phyloP scores from a whole-genome alignment of 2,113 vertebrate species.

The Saccopteryx bilineata region DNA sequence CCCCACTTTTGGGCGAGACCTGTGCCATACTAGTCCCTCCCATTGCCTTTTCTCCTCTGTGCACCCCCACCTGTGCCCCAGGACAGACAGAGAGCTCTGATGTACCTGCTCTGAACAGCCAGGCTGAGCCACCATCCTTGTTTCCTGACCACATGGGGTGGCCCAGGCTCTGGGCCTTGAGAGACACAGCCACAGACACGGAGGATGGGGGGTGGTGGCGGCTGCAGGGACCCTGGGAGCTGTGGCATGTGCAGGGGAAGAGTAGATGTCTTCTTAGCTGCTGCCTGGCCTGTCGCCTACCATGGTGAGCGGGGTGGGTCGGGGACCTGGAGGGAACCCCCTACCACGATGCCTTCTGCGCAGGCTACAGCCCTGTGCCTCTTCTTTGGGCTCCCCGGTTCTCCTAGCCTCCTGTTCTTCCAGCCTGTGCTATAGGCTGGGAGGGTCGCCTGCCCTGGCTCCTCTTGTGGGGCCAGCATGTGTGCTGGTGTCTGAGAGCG shows the following conservation, averaged over 20 bases:
- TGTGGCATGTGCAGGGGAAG: background rate
- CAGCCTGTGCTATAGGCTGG: background rate
- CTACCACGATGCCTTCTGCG: background rate
- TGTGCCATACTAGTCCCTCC: fast-evolving
- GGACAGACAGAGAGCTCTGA: background rate
- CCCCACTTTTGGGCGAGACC: background rate
- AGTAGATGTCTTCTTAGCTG: background rate
- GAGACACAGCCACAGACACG: background rate
- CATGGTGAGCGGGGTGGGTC: background rate
- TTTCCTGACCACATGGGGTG: background rate
- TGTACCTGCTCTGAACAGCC: background rate
- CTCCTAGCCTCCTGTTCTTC: background rate
- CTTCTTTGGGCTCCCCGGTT: background rate
- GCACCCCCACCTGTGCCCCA: background rate
- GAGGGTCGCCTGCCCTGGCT: too few relatives aligned
- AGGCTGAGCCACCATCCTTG: background rate
- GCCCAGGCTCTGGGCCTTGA: background rate
- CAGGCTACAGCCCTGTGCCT: fast-evolving
- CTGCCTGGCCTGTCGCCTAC: background rate
- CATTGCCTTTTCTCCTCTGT: background rate
- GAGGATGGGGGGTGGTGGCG: background rate
- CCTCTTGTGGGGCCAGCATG: background rate
- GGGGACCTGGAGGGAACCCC: background rate
- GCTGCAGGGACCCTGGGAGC: background rate
- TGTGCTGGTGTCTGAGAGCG: background rate